These are phyloP conservation scores for Andrena chrysosceles DNA, from an alignment of 2,888 invertebrate species.

Conservation along the genomic window DNA sequence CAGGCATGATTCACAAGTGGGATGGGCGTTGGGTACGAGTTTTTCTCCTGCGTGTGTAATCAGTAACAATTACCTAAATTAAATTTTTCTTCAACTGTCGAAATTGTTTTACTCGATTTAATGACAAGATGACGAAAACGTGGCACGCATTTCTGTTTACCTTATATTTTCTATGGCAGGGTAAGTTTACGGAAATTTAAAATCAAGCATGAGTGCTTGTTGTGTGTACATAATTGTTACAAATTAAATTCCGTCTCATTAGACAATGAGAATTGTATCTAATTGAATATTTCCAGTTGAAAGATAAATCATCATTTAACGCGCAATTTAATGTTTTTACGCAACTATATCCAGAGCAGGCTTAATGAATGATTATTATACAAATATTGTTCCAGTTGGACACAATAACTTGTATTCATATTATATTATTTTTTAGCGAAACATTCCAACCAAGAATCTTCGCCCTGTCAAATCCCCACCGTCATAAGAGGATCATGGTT, in stretches of 20 bases:
- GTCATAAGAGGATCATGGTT: conserved; percentile 95
- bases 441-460: conserved; percentile 40
- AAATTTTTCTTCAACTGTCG: background rate
- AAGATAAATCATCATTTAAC: background rate
- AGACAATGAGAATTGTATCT: background rate
- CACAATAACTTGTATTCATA: background rate
- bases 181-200: conserved; percentile 38
- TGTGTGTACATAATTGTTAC: background rate
- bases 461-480: conserved; percentile 90
- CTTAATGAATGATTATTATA: background rate
- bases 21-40: conserved; percentile 41
- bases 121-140: conserved; percentile 48
- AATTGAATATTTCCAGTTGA: background rate
- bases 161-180: conserved; percentile 40
- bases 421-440: conserved; percentile 30
- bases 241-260: background rate
- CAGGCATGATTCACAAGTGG: conserved; percentile 44
- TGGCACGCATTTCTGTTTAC: conserved; percentile 15
- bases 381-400: too few species aligned
- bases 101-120: conserved; percentile 23
- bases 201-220: conserved; percentile 1
- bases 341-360: background rate
- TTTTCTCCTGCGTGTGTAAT: conserved; percentile 5
- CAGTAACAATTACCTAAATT: background rate
- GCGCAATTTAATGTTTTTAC: background rate